A percentile compares a stretch with the other conserved stretches of the same genome.
phyloP scores from a whole-genome alignment of 2,797 vertebrate species.

The Neosilurus mollespiculum region DNA sequence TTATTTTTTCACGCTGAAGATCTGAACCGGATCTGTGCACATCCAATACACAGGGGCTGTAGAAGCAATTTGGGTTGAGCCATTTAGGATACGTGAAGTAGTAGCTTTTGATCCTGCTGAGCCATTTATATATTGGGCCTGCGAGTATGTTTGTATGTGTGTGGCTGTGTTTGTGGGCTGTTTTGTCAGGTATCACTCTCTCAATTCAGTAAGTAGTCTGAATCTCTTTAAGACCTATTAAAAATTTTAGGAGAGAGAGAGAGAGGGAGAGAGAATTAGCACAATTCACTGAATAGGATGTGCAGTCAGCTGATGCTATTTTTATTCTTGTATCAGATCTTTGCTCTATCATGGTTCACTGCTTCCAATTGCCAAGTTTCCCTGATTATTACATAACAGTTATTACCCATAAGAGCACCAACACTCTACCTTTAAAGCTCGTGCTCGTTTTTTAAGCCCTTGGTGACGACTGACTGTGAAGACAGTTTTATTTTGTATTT shows the following conservation, averaged over 20 bases:
- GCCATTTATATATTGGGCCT: not conserved
- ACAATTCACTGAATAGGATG: not conserved
- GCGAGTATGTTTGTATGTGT: not conserved
- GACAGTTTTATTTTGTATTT: not conserved
- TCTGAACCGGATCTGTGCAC: not conserved
- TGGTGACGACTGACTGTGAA: not conserved
- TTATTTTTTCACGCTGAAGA: not conserved
- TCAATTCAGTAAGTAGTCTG: not conserved
- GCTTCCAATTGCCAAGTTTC: not conserved
- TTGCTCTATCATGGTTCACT: not conserved
- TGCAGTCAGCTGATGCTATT: not conserved
- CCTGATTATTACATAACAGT: not conserved
- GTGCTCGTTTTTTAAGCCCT: not conserved
- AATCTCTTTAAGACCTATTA: not conserved
- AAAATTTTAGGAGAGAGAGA: not conserved
- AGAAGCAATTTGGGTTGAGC: not conserved
- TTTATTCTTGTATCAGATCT: not conserved
- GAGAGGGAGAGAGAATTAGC: not conserved
- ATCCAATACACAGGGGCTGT: not conserved
- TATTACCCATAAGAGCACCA: not conserved
- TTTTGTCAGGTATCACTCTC: not conserved
- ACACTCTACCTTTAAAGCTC: not conserved
- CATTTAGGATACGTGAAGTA: not conserved
- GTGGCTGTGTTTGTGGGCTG: not conserved
- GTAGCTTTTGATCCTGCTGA: not conserved